Percentiles rank a stretch among this genome's conserved stretches.
Conservation (phyloP, 2,113 vertebrate genomes). For the Myiozetetes cayanensis region DNA sequence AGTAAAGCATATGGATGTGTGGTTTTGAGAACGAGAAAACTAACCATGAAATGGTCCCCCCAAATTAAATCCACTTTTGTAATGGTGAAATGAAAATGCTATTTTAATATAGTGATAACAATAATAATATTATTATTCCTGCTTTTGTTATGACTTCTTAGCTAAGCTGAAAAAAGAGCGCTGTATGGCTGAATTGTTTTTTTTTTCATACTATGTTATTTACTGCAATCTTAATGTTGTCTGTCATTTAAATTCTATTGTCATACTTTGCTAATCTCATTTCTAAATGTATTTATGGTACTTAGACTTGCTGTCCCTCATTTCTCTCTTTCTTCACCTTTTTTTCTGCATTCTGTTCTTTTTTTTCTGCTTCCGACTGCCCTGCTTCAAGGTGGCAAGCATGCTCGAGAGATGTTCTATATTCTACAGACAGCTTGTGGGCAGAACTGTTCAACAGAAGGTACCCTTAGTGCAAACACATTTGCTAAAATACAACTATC, state of each 20-base stretch:
- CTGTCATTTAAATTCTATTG: conserved; percentile 82
- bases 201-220: conserved; percentile 77
- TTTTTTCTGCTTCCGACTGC: conserved; percentile 86
- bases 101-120: conserved; percentile 42
- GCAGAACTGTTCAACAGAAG: conserved; percentile 99
- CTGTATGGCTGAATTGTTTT: conserved; percentile 78
- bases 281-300: conserved; percentile 85
- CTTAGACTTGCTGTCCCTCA: conserved; percentile 82
- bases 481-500: conserved; percentile 80
- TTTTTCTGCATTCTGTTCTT: conserved; percentile 80
- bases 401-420: conserved; percentile 99
- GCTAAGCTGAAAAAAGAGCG: conserved; percentile 78
- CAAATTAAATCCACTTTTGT: conserved; percentile 14
- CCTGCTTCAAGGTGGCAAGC: conserved; percentile 95
- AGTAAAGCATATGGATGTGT: background rate
- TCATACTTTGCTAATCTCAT: conserved; percentile 85
- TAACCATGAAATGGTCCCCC: background rate
- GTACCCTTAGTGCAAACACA: conserved; percentile 88
- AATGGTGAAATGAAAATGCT: conserved; percentile 60
- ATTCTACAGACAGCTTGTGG: conserved; percentile 96
- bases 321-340: conserved; percentile 84
- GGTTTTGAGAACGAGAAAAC: conserved; percentile 24
- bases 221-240: conserved; percentile 80
- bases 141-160: conserved; percentile 76
- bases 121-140: conserved; percentile 43